These are phyloP conservation scores for Gallinago undulata DNA, from an alignment of 2,113 vertebrate species.

Conservation along the genomic window DNA sequence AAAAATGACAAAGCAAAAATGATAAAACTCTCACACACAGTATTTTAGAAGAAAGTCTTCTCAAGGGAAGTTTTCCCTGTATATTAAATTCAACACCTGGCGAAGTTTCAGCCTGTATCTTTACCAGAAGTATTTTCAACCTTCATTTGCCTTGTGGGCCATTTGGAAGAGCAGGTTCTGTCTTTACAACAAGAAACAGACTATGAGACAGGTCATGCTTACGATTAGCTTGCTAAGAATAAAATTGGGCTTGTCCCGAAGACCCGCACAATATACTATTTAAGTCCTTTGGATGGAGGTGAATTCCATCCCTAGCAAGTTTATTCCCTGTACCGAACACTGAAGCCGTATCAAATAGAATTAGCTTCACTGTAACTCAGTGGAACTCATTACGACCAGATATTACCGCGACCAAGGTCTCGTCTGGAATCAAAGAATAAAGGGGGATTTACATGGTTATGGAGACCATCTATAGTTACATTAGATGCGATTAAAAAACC, in stretches of 20 bases:
- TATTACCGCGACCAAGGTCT: background rate
- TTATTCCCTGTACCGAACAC: background rate
- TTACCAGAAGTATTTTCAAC: background rate
- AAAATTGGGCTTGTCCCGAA: background rate
- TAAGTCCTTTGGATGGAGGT: background rate
- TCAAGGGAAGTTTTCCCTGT: background rate
- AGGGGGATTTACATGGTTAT: background rate
- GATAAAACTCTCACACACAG: background rate
- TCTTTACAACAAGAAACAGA: background rate
- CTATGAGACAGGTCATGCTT: background rate
- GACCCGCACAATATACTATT: background rate
- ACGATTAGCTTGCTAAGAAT: background rate
- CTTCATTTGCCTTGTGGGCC: background rate
- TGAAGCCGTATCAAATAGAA: background rate
- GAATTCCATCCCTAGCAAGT: background rate
- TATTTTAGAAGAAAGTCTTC: background rate
- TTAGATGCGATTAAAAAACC: background rate
- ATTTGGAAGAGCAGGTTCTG: background rate
- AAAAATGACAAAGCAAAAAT: background rate
- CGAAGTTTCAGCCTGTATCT: background rate
- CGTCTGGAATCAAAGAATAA: conserved; percentile 9
- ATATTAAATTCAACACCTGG: background rate
- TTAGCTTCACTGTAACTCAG: background rate
- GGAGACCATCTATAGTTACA: conserved; percentile 2
- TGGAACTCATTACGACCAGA: background rate